phyloP scores from a whole-genome alignment of 2,888 invertebrate genomes.

The Nebria salina region DNA sequence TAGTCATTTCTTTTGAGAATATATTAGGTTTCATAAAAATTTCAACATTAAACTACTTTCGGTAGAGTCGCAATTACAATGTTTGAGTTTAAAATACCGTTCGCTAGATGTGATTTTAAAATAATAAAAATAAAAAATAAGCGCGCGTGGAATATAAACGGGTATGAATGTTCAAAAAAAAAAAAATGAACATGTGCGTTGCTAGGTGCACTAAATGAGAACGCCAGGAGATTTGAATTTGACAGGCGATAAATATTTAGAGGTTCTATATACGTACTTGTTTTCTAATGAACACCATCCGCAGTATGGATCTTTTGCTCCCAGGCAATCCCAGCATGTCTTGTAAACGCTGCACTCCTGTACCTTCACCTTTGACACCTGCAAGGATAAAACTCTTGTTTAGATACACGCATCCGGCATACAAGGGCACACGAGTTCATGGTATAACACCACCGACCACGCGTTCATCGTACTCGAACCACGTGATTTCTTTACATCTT shows the following conservation, averaged over 20 bases:
- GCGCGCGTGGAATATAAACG: background rate
- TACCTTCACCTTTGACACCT: constrained; percentile 89
- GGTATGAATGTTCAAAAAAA: background rate
- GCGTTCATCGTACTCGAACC: constrained; percentile 1
- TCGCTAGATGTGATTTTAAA: too few species aligned
- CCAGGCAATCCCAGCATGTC: constrained; percentile 91
- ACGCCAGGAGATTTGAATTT: background rate
- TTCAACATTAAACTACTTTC: too few species aligned
- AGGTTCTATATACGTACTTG: constrained; percentile 67
- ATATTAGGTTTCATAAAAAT: too few species aligned
- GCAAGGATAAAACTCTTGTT: constrained; percentile 53
- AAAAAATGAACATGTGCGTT: background rate
- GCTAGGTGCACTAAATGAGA: background rate
- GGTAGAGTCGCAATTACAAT: too few species aligned
- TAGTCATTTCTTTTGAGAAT: too few species aligned
- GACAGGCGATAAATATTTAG: background rate
- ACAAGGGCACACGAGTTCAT: background rate
- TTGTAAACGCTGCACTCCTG: constrained; percentile 93
- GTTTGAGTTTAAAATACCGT: too few species aligned
- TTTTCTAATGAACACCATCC: constrained; percentile 98
- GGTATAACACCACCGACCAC: background rate
- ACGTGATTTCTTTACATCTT: background rate
- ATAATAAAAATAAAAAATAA: too few species aligned
- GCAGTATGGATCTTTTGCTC: constrained; percentile 95
- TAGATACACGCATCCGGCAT: constrained; percentile 20